Conservation (phyloP, 2,888 invertebrate species). For the Agonopterix arenella region DNA sequence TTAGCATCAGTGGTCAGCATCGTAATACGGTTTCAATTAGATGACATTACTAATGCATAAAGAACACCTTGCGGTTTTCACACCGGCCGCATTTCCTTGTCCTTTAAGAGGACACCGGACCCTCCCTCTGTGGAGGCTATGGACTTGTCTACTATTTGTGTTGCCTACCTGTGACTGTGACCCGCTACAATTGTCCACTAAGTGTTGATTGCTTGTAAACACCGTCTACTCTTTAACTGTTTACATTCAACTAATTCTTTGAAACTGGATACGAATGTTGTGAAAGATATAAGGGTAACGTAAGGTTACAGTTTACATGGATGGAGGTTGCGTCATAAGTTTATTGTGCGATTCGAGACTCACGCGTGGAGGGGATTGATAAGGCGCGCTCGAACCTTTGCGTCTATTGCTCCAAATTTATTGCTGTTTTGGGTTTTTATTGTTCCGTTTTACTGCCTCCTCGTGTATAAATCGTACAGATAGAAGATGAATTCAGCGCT, state of each 20-base stretch:
- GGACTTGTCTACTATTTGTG: constrained; percentile 67
- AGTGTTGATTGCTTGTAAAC: constrained; percentile 74
- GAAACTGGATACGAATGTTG: constrained; percentile 12
- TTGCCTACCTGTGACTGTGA: constrained; percentile 51
- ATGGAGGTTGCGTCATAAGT: constrained; percentile 61
- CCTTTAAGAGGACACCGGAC: constrained; percentile 66
- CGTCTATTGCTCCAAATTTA: constrained; percentile 77
- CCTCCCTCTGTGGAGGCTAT: constrained; percentile 46
- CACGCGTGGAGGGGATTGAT: constrained; percentile 73
- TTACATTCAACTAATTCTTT: constrained; percentile 28
- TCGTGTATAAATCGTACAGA: constrained; percentile 74
- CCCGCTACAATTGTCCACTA: constrained; percentile 67
- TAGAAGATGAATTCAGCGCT: constrained; percentile 72
- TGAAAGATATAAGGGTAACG: neutral
- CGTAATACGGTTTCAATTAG: constrained; percentile 68
- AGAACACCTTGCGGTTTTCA: constrained; percentile 57
- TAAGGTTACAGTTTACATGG: constrained; percentile 12
- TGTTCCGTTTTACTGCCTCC: constrained; percentile 77
- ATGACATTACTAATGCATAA: constrained; percentile 67
- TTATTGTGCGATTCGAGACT: constrained; percentile 64
- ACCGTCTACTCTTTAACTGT: constrained; percentile 51
- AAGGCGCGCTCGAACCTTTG: constrained; percentile 74
- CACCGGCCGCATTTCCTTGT: constrained; percentile 56
- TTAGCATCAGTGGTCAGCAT: constrained; percentile 43
- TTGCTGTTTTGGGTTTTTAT: constrained; percentile 79